These are phyloP conservation scores for Tachina grossa DNA, from an alignment of 2,888 invertebrate genomes.

Conservation along the genomic window DNA sequence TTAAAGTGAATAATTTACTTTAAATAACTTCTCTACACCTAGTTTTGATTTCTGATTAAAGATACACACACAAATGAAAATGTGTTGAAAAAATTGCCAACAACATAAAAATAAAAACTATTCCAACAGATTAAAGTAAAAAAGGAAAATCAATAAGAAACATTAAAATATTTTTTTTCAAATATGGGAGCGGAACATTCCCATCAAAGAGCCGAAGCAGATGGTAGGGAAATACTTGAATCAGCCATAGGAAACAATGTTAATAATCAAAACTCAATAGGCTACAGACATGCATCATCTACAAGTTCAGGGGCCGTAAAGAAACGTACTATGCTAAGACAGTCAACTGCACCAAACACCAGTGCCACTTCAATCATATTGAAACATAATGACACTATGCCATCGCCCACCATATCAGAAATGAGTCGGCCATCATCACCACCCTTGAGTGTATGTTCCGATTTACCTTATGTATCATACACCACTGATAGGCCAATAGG, in stretches of 20 bases:
- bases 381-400: conserved; percentile 62
- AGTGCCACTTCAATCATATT: conserved; percentile 68
- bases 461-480: conserved; percentile 95
- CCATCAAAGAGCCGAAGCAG: conserved; percentile 81
- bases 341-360: conserved; percentile 63
- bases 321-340: conserved; percentile 74
- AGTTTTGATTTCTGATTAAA: background rate
- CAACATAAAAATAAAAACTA: background rate
- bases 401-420: conserved; percentile 78
- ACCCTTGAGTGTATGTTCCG: conserved; percentile 93
- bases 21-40: background rate
- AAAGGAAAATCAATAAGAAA: conserved; percentile 48
- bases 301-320: conserved; percentile 71
- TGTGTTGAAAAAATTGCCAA: background rate
- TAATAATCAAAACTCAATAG: conserved; percentile 14
- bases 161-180: background rate
- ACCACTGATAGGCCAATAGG: conserved; percentile 95
- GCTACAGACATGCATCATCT: background rate
- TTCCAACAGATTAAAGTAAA: background rate
- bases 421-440: conserved; percentile 88
- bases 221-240: conserved; percentile 79
- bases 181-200: conserved; percentile 87
- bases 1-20: background rate
- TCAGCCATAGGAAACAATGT: conserved; percentile 54
- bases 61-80: background rate